phyloP scores from a whole-genome alignment of 1,140 invertebrate species.

The Hycleus cichorii region DNA sequence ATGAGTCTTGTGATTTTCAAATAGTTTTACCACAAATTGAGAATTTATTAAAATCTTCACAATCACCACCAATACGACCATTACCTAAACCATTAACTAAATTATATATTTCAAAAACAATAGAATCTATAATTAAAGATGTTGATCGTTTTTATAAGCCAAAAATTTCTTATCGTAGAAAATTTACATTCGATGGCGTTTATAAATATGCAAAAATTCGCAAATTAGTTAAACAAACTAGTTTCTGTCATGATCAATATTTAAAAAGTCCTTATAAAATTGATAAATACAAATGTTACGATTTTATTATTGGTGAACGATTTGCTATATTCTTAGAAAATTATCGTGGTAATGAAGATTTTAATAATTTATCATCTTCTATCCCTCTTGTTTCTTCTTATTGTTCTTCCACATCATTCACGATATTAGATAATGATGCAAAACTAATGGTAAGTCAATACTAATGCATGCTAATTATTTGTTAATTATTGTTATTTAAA shows the following conservation, averaged over 20 bases:
- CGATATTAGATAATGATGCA: too few relatives aligned
- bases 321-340: conserved; percentile 17
- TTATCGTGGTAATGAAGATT: neutral
- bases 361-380: too few relatives aligned
- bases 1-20: conserved; percentile 23
- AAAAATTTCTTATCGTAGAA: conserved; percentile 32
- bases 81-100: too few relatives aligned
- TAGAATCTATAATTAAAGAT: conserved; percentile 37
- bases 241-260: conserved; percentile 25
- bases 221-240: conserved; percentile 13
- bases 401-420: too few relatives aligned
- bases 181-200: conserved; percentile 39
- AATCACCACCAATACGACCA: too few relatives aligned
- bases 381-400: too few relatives aligned
- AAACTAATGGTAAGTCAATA: too few relatives aligned
- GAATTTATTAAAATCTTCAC: too few relatives aligned
- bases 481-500: too few relatives aligned
- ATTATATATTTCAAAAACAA: conserved; percentile 21
- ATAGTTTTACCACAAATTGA: too few relatives aligned
- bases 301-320: conserved; percentile 24
- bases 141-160: conserved; percentile 41
- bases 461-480: too few relatives aligned
- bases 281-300: conserved; percentile 13
- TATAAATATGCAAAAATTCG: conserved; percentile 26
- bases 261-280: conserved; percentile 9